These are phyloP conservation scores for Xerus rutilus DNA, from an alignment of 2,797 vertebrate genomes.

Conservation along the genomic window DNA sequence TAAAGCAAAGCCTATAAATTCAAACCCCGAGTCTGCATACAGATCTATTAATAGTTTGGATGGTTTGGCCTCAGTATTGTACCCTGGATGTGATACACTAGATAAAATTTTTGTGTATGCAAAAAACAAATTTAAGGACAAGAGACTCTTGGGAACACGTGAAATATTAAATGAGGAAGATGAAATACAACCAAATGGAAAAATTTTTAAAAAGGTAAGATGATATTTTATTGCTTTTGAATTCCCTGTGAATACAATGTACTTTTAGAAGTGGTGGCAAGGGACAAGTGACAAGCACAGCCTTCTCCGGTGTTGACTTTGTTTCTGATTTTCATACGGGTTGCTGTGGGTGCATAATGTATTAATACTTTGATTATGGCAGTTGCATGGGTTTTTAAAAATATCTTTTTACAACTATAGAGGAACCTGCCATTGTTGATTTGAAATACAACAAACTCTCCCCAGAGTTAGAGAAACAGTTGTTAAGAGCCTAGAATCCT, in stretches of 20 bases:
- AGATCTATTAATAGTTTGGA: slow-evolving; percentile 91
- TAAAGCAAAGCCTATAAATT: slow-evolving; percentile 91
- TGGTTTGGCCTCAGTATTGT: slow-evolving; percentile 89
- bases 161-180: slow-evolving; percentile 96
- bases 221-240: neutral
- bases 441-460: neutral
- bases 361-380: slow-evolving; percentile 32
- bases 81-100: slow-evolving; percentile 93
- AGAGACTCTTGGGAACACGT: slow-evolving; percentile 94
- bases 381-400: neutral
- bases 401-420: neutral
- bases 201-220: slow-evolving; percentile 97
- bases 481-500: neutral
- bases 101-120: slow-evolving; percentile 94
- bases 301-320: neutral
- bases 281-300: neutral
- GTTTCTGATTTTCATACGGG: neutral
- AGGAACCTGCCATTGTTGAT: neutral
- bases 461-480: neutral
- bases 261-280: neutral
- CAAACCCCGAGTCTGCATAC: slow-evolving; percentile 91
- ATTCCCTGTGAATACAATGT: neutral
- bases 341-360: neutral
- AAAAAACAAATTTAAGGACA: slow-evolving; percentile 90
- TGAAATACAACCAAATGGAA: slow-evolving; percentile 94